These are phyloP conservation scores for Lasius platythorax DNA, from an alignment of 2,888 invertebrate genomes.

Conservation along the genomic window DNA sequence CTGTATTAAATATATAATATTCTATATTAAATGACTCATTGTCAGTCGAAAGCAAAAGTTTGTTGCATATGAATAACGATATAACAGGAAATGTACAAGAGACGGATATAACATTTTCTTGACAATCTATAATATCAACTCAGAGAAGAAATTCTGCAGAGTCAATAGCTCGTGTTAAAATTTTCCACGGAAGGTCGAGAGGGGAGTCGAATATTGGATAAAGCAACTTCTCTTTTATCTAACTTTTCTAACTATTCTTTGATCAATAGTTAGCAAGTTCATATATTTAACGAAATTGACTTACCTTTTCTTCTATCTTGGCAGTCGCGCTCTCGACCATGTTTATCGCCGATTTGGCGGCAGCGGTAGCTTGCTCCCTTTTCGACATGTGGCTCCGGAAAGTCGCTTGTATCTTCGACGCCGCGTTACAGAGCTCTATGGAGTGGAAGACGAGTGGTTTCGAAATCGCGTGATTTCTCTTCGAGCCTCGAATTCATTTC, in stretches of 20 bases:
- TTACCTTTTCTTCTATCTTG: constrained; percentile 84
- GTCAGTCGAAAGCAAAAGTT: not conserved
- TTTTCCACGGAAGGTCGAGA: not conserved
- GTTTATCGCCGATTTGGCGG: constrained; percentile 81
- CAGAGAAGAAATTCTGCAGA: not conserved
- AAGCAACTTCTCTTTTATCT: not conserved
- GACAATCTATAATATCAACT: not conserved
- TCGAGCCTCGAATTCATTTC: not conserved
- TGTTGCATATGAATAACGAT: not conserved
- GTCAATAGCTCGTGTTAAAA: constrained; percentile 16
- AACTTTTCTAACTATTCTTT: not conserved
- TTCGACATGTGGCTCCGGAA: constrained; percentile 96
- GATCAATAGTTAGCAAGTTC: constrained; percentile 19
- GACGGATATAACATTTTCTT: not conserved
- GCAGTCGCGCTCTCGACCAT: constrained; percentile 80
- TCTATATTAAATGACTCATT: not conserved
- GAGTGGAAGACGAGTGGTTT: constrained; percentile 26
- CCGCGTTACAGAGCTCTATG: constrained; percentile 92
- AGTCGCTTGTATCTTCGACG: constrained; percentile 96
- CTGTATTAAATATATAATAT: not conserved
- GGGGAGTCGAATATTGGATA: constrained; percentile 11
- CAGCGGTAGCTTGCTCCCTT: constrained; percentile 87
- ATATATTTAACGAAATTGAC: constrained; percentile 50
- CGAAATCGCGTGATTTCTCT: not conserved
- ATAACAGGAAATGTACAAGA: not conserved